Evolutionary conservation across 2,888 invertebrate species (phyloP).

Genomic region (Lydus trimaculatus): DNA sequence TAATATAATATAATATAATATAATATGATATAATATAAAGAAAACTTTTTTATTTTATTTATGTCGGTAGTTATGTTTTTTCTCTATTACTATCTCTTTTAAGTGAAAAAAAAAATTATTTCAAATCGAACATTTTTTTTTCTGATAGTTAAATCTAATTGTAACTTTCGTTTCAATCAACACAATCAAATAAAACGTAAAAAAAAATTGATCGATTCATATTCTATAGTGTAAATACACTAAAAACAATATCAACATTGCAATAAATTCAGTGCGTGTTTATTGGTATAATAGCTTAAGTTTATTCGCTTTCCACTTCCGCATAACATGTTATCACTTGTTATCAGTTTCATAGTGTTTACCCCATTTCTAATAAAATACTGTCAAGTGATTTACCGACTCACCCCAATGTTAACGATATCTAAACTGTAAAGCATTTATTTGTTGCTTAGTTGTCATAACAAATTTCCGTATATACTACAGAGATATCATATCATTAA

Average conservation of each 20-base stretch:
- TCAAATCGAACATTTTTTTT: conserved; percentile 11
- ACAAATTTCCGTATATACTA: conserved; percentile 17
- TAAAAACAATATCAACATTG: background rate
- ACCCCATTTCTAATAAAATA: conserved; percentile 24
- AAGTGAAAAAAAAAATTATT: background rate
- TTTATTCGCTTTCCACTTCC: conserved; percentile 23
- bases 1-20: no score
- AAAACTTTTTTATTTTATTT: background rate
- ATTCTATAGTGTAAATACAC: background rate
- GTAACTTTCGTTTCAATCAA: conserved; percentile 12
- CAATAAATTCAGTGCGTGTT: conserved; percentile 19
- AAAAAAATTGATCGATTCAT: background rate
- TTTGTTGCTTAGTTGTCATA: conserved; percentile 25
- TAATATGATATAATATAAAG: background rate
- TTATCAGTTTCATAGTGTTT: conserved; percentile 28
- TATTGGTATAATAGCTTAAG: conserved; percentile 5
- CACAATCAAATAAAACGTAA: background rate
- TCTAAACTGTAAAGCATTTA: conserved; percentile 23
- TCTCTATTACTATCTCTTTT: background rate
- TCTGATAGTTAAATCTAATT: conserved; percentile 4
- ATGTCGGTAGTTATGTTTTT: background rate
- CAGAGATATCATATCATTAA: background rate
- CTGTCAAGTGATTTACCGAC: conserved; percentile 28
- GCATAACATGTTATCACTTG: conserved; percentile 24
- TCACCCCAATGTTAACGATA: conserved; percentile 21